A percentile compares a stretch with the other conserved stretches of the same genome.
Evolutionary conservation across 2,797 vertebrate genomes (phyloP).

Genomic region (Chaetophractus vellerosus): DNA sequence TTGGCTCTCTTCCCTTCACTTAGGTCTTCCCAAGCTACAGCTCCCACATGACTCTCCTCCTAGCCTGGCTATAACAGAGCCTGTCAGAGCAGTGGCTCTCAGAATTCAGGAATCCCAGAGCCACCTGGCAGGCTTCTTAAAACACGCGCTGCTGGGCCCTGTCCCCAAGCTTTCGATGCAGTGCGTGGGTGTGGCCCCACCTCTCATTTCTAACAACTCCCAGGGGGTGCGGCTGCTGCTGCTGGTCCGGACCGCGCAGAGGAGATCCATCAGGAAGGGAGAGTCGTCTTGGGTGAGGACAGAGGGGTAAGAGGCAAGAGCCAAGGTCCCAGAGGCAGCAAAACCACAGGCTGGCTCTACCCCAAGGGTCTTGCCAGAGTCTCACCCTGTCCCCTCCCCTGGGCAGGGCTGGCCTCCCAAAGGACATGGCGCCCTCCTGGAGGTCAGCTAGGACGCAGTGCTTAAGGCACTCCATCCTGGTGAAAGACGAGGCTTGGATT

Average conservation of each 20-base stretch:
- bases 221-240: not conserved
- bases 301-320: accelerated
- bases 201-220: not conserved
- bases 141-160: not conserved
- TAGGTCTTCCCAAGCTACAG: no score
- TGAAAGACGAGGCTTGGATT: no score
- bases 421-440: not conserved
- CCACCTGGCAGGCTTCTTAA: not conserved
- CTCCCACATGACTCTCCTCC: not conserved
- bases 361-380: no score
- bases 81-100: not conserved
- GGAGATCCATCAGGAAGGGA: not conserved
- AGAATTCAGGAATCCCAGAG: not conserved
- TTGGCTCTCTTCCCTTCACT: not conserved
- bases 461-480: accelerated
- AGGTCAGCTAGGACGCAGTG: accelerated
- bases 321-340: no score
- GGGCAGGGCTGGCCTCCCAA: not conserved
- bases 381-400: no score
- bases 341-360: no score
- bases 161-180: not conserved
- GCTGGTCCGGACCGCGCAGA: no score
- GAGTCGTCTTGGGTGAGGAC: no score
- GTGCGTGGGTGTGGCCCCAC: accelerated
- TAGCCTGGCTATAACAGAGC: not conserved